These are phyloP conservation scores for Cephus nigrinus DNA, from an alignment of 2,888 invertebrate species.

Conservation along the genomic window DNA sequence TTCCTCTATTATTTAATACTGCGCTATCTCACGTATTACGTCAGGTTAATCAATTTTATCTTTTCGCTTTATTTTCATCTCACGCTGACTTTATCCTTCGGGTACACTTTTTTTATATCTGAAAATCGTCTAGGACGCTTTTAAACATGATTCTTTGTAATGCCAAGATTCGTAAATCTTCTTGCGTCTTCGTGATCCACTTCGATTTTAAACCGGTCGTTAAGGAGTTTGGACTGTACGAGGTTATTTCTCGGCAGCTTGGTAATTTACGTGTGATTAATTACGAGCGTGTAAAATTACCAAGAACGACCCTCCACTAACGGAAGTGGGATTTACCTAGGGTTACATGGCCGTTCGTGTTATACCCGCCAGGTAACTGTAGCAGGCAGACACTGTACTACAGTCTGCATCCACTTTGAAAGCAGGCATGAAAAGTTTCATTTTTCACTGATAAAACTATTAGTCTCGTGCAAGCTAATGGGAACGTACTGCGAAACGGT, in stretches of 20 bases:
- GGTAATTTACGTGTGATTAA: conserved; percentile 43
- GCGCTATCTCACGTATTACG: not conserved
- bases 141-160: too few species aligned
- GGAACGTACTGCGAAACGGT: not conserved
- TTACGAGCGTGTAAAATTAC: conserved; percentile 39
- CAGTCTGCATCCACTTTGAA: not conserved
- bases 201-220: not conserved
- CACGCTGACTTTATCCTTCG: not conserved
- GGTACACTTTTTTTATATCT: too few species aligned
- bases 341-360: not conserved
- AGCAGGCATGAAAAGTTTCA: not conserved
- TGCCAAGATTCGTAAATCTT: not conserved
- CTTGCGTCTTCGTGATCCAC: not conserved
- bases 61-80: not conserved
- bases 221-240: not conserved
- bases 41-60: not conserved
- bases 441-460: not conserved
- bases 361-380: not conserved
- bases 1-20: not conserved
- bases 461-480: not conserved
- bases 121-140: too few species aligned
- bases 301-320: conserved; percentile 10
- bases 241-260: conserved; percentile 19
- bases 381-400: not conserved
- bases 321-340: not conserved